Evolutionary conservation across 2,797 vertebrate genomes (phyloP).

Genomic region (Eupleurogrammus muticus): DNA sequence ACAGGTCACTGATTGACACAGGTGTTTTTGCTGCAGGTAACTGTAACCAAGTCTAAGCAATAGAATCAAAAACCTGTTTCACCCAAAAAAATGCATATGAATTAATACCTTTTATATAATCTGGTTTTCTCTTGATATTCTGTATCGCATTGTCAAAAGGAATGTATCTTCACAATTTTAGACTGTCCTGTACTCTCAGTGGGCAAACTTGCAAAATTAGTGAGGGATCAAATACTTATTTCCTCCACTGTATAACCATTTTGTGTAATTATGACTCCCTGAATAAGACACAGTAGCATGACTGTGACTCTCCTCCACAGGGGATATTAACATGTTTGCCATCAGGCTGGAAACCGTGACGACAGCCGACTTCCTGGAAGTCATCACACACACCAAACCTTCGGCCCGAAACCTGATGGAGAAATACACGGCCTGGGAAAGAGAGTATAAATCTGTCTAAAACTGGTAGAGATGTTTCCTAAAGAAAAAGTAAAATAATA

Average conservation of each 20-base stretch:
- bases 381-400: conserved; percentile 91
- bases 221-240: too few relatives aligned
- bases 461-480: not conserved
- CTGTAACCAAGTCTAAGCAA: too few relatives aligned
- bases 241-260: not conserved
- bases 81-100: too few relatives aligned
- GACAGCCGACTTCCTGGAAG: conserved; percentile 91
- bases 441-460: conserved; percentile 79
- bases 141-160: too few relatives aligned
- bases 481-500: not conserved
- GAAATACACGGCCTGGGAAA: conserved; percentile 91
- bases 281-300: not conserved
- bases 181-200: too few relatives aligned
- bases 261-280: not conserved
- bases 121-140: too few relatives aligned
- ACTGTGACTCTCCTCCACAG: conserved; percentile 67
- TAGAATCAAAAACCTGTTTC: too few relatives aligned
- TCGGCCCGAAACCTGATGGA: conserved; percentile 88
- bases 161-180: too few relatives aligned
- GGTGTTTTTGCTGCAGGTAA: too few relatives aligned
- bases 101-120: too few relatives aligned
- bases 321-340: conserved; percentile 66
- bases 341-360: conserved; percentile 90
- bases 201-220: too few relatives aligned
- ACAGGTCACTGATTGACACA: too few relatives aligned